Percentiles rank a stretch among this genome's conserved stretches.
Conservation (phyloP, 2,113 vertebrate species). For the Podarcis raffonei region DNA sequence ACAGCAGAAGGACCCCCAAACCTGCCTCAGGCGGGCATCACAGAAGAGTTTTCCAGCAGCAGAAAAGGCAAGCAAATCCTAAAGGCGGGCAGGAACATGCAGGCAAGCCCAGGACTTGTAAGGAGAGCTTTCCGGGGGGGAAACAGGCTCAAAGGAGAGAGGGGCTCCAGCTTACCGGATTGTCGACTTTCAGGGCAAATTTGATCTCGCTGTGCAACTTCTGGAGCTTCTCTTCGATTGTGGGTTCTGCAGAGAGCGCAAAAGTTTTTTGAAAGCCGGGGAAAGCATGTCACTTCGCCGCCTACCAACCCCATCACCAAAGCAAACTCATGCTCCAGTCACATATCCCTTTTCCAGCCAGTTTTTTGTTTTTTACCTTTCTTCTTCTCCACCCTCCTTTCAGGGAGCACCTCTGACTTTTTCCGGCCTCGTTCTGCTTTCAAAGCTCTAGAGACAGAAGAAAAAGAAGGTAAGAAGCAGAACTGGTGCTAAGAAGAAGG, state of each 20-base stretch:
- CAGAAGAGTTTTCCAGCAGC: too few relatives aligned
- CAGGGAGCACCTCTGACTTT: slow-evolving; percentile 77
- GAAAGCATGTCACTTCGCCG: neutral
- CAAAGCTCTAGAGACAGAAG: slow-evolving; percentile 69
- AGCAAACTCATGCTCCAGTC: too few relatives aligned
- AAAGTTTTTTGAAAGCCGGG: neutral
- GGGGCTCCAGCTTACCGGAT: slow-evolving; percentile 79
- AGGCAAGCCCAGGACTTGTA: too few relatives aligned
- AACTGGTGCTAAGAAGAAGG: neutral
- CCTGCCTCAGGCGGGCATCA: neutral
- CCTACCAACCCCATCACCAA: neutral
- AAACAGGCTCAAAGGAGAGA: neutral
- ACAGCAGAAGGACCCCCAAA: neutral
- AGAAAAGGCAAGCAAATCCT: too few relatives aligned
- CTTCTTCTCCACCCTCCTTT: slow-evolving; percentile 90
- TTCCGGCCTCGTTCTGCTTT: slow-evolving; percentile 88
- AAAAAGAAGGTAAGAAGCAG: neutral
- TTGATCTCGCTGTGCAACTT: slow-evolving; percentile 97
- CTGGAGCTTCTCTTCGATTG: slow-evolving; percentile 92
- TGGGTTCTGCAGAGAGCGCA: slow-evolving; percentile 79
- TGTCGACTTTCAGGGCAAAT: slow-evolving; percentile 96
- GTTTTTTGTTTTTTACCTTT: slow-evolving; percentile 74
- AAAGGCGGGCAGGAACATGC: too few relatives aligned
- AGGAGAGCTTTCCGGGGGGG: neutral
- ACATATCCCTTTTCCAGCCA: accelerated